A percentile compares a stretch with the other conserved stretches of the same genome.
phyloP scores from a whole-genome alignment of 2,888 invertebrate species.

The Nephrotoma appendiculata region DNA sequence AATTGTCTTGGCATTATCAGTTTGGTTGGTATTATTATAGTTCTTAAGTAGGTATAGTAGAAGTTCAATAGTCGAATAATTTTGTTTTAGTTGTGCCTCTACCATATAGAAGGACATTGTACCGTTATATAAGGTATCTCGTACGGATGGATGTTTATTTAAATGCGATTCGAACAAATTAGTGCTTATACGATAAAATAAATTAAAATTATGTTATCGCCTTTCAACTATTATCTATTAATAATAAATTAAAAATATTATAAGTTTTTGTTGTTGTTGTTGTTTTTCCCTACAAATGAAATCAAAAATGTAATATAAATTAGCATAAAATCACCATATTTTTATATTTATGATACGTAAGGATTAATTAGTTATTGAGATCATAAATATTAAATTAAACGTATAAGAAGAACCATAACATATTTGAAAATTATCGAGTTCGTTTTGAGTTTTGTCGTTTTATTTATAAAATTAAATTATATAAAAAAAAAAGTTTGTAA shows the following conservation, averaged over 20 bases:
- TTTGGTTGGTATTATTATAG: background rate
- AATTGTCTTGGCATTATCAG: constrained; percentile 2
- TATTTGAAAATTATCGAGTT: background rate
- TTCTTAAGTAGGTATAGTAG: background rate
- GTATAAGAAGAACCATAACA: background rate
- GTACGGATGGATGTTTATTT: background rate
- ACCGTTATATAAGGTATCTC: background rate
- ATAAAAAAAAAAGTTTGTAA: background rate
- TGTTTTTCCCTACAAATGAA: background rate
- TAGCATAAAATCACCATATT: constrained; percentile 4
- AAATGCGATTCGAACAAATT: background rate
- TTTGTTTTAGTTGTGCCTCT: background rate
- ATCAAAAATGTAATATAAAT: background rate
- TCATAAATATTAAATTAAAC: background rate
- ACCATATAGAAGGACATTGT: background rate
- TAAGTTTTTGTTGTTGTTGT: background rate
- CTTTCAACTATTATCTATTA: background rate
- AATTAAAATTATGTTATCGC: background rate
- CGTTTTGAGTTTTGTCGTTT: background rate
- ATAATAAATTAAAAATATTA: background rate
- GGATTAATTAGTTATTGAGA: constrained; percentile 4
- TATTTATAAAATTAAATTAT: background rate
- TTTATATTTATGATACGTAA: background rate
- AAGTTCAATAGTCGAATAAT: background rate
- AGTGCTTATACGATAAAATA: background rate